Percentiles rank a stretch among this genome's conserved stretches.
Conservation (phyloP, 2,113 vertebrate species). For the Thryonomys swinderianus region DNA sequence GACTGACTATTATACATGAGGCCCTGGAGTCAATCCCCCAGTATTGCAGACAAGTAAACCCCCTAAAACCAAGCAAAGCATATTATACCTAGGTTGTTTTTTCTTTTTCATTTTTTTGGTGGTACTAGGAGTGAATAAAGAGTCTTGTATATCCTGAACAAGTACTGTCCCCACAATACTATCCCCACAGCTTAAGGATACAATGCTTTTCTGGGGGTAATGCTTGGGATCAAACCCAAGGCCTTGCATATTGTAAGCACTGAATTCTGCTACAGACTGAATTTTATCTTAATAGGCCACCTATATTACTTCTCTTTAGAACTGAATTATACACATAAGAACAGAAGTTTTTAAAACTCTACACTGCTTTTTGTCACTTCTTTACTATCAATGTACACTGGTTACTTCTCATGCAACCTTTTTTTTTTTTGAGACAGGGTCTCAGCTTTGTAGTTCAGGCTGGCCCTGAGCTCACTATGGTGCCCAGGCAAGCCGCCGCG, state of each 20-base stretch:
- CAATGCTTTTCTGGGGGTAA: neutral
- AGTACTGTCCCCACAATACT: neutral
- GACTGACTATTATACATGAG: neutral
- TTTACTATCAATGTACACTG: neutral
- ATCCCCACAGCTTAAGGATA: neutral
- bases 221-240: too few species aligned
- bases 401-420: neutral
- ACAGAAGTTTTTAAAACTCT: neutral
- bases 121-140: neutral
- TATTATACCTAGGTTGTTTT: too few species aligned
- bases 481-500: too few species aligned
- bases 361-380: neutral
- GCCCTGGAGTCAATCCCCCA: neutral
- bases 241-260: neutral
- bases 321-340: constrained; percentile 1
- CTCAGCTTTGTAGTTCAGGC: too few species aligned
- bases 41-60: too few species aligned
- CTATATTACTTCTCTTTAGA: neutral
- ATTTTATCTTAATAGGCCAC: neutral
- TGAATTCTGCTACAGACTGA: neutral
- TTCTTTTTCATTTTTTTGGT: too few species aligned
- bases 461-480: too few species aligned
- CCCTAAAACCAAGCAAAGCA: neutral
- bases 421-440: too few species aligned
- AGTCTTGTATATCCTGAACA: too few species aligned